A percentile compares a stretch with the other conserved stretches of the same genome.
Evolutionary conservation across 1,140 invertebrate species (phyloP).

Genomic region (Lepidurus couesii): DNA sequence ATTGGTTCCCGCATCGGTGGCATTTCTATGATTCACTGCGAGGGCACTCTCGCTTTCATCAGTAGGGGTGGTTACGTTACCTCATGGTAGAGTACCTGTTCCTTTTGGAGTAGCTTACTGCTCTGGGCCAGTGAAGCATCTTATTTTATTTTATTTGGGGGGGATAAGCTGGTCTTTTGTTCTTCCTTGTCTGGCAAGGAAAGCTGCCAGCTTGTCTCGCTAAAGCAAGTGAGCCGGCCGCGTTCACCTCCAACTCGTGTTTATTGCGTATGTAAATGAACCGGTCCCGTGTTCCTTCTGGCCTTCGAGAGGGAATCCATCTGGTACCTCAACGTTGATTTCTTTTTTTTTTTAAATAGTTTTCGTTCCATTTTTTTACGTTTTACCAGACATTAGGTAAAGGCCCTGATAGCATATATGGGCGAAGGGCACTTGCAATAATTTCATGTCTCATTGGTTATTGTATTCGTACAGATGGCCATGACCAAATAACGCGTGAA

Average conservation of each 20-base stretch:
- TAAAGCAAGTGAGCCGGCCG: background rate
- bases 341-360: background rate
- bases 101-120: too few relatives aligned
- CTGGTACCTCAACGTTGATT: background rate
- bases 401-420: background rate
- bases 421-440: background rate
- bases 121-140: background rate
- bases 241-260: background rate
- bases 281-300: background rate
- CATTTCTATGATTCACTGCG: background rate
- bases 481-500: constrained; percentile 10
- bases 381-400: background rate
- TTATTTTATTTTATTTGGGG: background rate
- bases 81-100: too few relatives aligned
- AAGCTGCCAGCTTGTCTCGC: background rate
- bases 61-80: background rate
- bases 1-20: background rate
- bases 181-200: background rate
- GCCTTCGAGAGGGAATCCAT: background rate
- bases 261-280: constrained; percentile 13
- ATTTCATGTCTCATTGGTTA: background rate
- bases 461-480: background rate
- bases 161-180: background rate
- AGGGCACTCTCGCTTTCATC: constrained; percentile 1
- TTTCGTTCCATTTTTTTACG: background rate